Percentiles rank a stretch among this genome's conserved stretches.
Evolutionary conservation across 2,888 invertebrate genomes (phyloP).

Genomic region (Chrysotoxum bicinctum): DNA sequence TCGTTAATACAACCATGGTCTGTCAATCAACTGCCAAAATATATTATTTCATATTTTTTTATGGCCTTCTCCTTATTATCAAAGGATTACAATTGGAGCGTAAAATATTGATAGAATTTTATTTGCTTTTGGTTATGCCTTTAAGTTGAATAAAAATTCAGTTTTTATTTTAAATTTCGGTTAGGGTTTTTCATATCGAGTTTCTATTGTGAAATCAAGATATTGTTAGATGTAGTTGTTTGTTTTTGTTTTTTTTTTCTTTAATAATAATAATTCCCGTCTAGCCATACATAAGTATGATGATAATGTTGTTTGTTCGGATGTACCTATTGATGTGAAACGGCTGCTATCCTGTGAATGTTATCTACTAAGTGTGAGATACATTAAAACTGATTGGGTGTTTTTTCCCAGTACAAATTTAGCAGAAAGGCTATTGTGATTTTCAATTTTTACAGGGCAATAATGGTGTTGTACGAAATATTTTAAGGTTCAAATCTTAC

Average conservation of each 20-base stretch:
- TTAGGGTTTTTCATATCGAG: slow-evolving; percentile 23
- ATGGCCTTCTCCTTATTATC: slow-evolving; percentile 35
- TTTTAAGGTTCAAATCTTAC: too few species aligned
- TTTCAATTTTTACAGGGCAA: too few species aligned
- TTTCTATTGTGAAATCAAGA: slow-evolving; percentile 35
- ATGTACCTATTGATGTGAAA: not conserved
- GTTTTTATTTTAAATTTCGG: not conserved
- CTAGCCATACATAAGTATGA: not conserved
- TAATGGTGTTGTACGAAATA: too few species aligned
- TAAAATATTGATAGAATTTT: slow-evolving; percentile 66
- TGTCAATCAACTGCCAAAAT: slow-evolving; percentile 63
- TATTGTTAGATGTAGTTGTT: not conserved
- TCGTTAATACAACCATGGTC: slow-evolving; percentile 21
- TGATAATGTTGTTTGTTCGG: not conserved
- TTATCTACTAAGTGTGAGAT: not conserved
- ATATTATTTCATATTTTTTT: slow-evolving; percentile 35
- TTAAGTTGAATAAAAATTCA: slow-evolving; percentile 7
- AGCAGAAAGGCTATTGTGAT: too few species aligned
- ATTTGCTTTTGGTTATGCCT: slow-evolving; percentile 21
- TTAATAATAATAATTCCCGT: not conserved
- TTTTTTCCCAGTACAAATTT: too few species aligned
- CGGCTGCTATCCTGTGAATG: not conserved
- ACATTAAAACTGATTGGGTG: too few species aligned
- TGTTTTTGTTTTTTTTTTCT: not conserved
- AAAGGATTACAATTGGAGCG: slow-evolving; percentile 69